These are phyloP conservation scores for Batillaria attramentaria DNA, from an alignment of 1,140 invertebrate genomes.

Conservation along the genomic window DNA sequence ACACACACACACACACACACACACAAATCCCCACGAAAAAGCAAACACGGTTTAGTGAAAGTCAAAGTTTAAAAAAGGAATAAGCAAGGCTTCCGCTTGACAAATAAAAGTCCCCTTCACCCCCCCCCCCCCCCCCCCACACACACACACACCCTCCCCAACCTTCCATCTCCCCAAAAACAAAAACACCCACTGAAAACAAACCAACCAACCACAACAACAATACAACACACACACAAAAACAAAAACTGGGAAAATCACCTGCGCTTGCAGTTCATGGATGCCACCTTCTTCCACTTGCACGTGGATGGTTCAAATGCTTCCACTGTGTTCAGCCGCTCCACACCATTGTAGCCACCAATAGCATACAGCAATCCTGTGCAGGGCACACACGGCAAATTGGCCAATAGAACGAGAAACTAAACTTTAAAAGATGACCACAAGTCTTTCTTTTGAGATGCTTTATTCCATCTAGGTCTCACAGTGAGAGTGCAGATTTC, in stretches of 20 bases:
- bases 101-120: too few relatives aligned
- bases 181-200: not conserved
- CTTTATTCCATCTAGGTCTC: too few relatives aligned
- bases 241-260: slow-evolving; percentile 56
- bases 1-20: not conserved
- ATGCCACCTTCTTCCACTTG: slow-evolving; percentile 84
- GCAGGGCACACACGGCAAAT: too few relatives aligned
- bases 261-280: slow-evolving; percentile 89
- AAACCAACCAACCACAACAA: not conserved
- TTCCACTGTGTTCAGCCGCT: slow-evolving; percentile 89
- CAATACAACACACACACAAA: not conserved
- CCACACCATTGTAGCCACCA: slow-evolving; percentile 84
- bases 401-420: too few relatives aligned
- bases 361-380: slow-evolving; percentile 73
- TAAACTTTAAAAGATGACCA: too few relatives aligned
- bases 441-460: too few relatives aligned
- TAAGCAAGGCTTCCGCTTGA: too few relatives aligned
- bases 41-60: too few relatives aligned
- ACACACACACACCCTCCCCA: not conserved
- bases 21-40: not conserved
- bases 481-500: too few relatives aligned
- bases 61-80: too few relatives aligned
- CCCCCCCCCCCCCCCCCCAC: not conserved
- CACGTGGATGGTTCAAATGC: slow-evolving; percentile 84
- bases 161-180: too few relatives aligned